Evolutionary conservation across 2,113 vertebrate genomes (phyloP).

Genomic region (Tetraodon nigroviridis): DNA sequence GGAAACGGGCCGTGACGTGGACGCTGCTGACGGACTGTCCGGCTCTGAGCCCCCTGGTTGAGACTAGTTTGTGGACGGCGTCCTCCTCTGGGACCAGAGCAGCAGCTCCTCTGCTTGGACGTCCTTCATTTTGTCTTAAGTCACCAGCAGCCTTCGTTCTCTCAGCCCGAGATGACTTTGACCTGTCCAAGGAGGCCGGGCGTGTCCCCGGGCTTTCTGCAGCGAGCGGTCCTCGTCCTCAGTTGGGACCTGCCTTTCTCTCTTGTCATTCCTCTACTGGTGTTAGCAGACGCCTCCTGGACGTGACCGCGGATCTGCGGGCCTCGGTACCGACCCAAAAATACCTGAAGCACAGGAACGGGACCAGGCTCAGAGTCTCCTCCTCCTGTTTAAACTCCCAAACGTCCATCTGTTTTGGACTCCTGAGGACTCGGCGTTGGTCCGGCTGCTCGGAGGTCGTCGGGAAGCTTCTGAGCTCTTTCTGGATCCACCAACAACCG

Average conservation of each 20-base stretch:
- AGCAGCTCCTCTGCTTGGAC: slow-evolving; percentile 50
- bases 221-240: slow-evolving; percentile 6
- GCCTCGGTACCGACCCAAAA: no score
- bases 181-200: slow-evolving; percentile 45
- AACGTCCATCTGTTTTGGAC: no score
- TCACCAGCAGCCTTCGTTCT: slow-evolving; percentile 77
- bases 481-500: no score
- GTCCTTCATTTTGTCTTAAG: slow-evolving; percentile 71
- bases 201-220: slow-evolving; percentile 29
- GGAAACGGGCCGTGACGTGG: no score
- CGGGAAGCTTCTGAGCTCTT: no score
- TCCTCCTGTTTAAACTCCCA: no score
- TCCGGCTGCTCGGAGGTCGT: no score
- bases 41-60: neutral
- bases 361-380: no score
- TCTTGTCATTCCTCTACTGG: slow-evolving; percentile 50
- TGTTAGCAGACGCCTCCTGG: slow-evolving; percentile 42
- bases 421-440: no score
- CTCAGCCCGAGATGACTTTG: slow-evolving; percentile 52
- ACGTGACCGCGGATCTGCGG: neutral
- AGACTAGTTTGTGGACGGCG: slow-evolving; percentile 11
- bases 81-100: slow-evolving; percentile 59
- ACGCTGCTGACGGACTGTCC: no score
- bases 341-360: no score
- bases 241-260: slow-evolving; percentile 39